Percentiles rank a stretch among this genome's conserved stretches.
Conservation (phyloP, 2,888 invertebrate species). For the Cosmorhoe ocellata region DNA sequence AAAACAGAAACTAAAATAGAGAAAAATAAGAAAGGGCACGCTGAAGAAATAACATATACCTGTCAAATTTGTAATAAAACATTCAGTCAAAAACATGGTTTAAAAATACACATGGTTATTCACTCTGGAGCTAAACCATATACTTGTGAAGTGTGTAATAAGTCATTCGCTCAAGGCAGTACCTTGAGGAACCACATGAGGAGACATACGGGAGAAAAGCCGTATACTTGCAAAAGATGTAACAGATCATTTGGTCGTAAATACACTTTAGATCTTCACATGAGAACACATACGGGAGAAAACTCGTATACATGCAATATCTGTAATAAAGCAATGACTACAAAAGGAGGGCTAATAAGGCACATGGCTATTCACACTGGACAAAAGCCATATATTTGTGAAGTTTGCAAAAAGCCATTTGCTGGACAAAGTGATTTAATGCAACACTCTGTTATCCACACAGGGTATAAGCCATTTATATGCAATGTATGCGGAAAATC, state of each 20-base stretch:
- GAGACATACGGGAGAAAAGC: conserved; percentile 10
- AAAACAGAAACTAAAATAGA: not conserved
- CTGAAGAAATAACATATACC: not conserved
- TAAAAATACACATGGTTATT: conserved; percentile 11
- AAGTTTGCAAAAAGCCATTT: conserved; percentile 22
- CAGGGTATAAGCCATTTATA: conserved; percentile 17
- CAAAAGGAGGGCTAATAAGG: conserved; percentile 4
- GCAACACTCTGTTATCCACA: conserved; percentile 19
- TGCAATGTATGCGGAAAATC: conserved; percentile 20
- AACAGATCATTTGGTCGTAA: conserved; percentile 2
- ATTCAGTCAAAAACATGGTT: conserved; percentile 4
- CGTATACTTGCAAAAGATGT: conserved; percentile 8
- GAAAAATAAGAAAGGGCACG: not conserved
- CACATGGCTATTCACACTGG: conserved; percentile 8
- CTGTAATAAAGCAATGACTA: conserved; percentile 6
- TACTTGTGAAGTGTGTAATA: conserved; percentile 10
- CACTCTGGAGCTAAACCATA: conserved; percentile 13
- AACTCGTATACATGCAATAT: conserved; percentile 8
- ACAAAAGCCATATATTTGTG: conserved; percentile 3
- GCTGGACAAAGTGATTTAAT: conserved; percentile 9
- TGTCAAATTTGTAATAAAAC: conserved; percentile 12
- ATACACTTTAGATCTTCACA: conserved; percentile 2
- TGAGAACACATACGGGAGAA: conserved; percentile 7
- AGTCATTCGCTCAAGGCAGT: conserved; percentile 7
- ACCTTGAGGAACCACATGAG: conserved; percentile 11